Percentiles rank a stretch among this genome's conserved stretches.
These are phyloP conservation scores for Caenorhabditis uteleia DNA, from an alignment of 2,888 invertebrate genomes.

Conservation along the genomic window DNA sequence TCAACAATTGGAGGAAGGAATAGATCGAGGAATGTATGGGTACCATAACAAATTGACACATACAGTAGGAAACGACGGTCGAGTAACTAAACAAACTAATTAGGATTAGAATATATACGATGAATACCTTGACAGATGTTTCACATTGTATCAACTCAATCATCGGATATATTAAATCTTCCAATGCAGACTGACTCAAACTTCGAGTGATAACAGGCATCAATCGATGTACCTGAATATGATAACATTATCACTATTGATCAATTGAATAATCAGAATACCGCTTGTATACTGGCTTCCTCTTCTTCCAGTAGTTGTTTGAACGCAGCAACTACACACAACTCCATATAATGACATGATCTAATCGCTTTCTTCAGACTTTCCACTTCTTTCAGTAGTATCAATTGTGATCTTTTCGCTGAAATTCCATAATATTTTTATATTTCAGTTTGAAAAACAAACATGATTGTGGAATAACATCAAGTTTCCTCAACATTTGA, in stretches of 20 bases:
- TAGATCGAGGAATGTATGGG: constrained; percentile 52
- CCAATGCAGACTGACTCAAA: constrained; percentile 36
- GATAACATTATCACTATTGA: not conserved
- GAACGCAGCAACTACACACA: constrained; percentile 39
- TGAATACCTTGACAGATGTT: constrained; percentile 47
- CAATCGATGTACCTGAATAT: constrained; percentile 37
- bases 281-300: constrained; percentile 42
- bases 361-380: constrained; percentile 31
- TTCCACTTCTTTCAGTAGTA: constrained; percentile 40
- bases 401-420: constrained; percentile 35
- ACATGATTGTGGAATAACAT: constrained; percentile 14
- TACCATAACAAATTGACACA: constrained; percentile 59
- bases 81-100: constrained; percentile 49
- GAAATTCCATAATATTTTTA: constrained; percentile 2
- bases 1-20: constrained; percentile 63
- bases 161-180: constrained; percentile 42
- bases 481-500: constrained; percentile 18
- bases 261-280: not conserved
- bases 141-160: constrained; percentile 47
- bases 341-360: constrained; percentile 29
- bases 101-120: not conserved
- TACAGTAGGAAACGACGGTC: constrained; percentile 63
- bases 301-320: constrained; percentile 40
- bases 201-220: constrained; percentile 46
- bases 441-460: constrained; percentile 2